Evolutionary conservation across 2,113 vertebrate species (phyloP).

Genomic region (Sciurus niger): DNA sequence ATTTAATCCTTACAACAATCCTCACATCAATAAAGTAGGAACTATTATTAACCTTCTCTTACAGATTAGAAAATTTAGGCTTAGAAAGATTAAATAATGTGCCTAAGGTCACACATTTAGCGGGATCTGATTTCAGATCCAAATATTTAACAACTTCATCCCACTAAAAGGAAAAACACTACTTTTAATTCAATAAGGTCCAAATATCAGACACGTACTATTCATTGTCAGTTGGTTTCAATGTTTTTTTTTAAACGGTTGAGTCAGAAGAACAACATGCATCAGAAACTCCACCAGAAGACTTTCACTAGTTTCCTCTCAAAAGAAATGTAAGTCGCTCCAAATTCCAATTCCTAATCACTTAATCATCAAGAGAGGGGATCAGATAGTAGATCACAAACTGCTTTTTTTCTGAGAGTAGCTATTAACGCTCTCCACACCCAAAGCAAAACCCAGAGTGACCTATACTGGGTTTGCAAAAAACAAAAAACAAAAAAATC

Average conservation of each 20-base stretch:
- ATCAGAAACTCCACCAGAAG: neutral
- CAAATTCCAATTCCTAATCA: neutral
- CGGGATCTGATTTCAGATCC: neutral
- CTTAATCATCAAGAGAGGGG: neutral
- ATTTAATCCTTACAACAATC: conserved; percentile 27
- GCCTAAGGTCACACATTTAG: neutral
- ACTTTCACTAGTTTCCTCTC: neutral
- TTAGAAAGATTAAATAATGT: conserved; percentile 54
- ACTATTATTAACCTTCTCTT: conserved; percentile 29
- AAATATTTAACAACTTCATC: neutral
- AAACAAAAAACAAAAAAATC: neutral
- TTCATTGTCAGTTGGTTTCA: neutral
- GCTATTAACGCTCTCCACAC: neutral
- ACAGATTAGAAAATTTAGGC: conserved; percentile 3
- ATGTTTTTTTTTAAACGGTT: conserved; percentile 8
- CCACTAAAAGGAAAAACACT: neutral
- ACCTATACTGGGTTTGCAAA: neutral
- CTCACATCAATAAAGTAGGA: neutral
- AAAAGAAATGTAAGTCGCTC: neutral
- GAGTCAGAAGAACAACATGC: neutral
- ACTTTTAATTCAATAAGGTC: conserved; percentile 9
- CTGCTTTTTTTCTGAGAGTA: neutral
- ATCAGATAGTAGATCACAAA: neutral
- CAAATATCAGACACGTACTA: neutral
- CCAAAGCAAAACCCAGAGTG: neutral